Conservation (phyloP, 2,888 invertebrate species). For the Agriotes lineatus region DNA sequence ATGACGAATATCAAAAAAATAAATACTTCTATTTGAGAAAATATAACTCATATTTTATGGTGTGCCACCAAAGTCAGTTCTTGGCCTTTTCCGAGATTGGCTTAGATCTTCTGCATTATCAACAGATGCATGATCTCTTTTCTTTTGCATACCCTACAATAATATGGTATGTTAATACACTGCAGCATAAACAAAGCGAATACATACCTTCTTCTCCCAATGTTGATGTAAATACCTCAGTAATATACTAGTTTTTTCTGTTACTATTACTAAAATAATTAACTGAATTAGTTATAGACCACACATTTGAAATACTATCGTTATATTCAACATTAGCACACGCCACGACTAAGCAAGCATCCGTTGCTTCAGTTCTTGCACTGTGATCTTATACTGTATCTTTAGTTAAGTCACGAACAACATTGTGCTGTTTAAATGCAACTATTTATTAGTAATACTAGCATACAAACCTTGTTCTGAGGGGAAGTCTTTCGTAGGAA, state of each 20-base stretch:
- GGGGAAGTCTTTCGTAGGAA: conserved; percentile 93
- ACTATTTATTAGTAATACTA: too few relatives aligned
- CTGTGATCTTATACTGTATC: too few relatives aligned
- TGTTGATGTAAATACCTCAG: conserved; percentile 94
- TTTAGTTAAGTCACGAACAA: too few relatives aligned
- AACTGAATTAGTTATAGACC: too few relatives aligned
- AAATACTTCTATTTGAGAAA: conserved; percentile 18
- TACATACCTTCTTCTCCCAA: conserved; percentile 89
- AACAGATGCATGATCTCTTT: conserved; percentile 59
- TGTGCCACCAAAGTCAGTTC: conserved; percentile 53
- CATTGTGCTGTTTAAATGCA: too few relatives aligned
- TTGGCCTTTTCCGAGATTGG: conserved; percentile 59
- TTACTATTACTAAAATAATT: conserved; percentile 86
- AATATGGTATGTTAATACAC: too few relatives aligned
- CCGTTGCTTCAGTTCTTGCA: too few relatives aligned
- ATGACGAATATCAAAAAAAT: conserved; percentile 24
- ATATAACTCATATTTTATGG: conserved; percentile 4
- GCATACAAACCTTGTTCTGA: conserved; percentile 91
- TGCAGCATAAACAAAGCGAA: too few relatives aligned
- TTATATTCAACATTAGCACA: too few relatives aligned
- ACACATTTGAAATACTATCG: too few relatives aligned
- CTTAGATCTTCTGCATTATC: conserved; percentile 58
- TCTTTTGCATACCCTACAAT: conserved; percentile 60
- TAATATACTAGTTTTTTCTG: conserved; percentile 94
- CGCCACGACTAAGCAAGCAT: too few relatives aligned